Evolutionary conservation across 2,888 invertebrate species (phyloP), one percentile per base, ranked within the genome.

Genomic region (Vanessa cardui): DNA sequence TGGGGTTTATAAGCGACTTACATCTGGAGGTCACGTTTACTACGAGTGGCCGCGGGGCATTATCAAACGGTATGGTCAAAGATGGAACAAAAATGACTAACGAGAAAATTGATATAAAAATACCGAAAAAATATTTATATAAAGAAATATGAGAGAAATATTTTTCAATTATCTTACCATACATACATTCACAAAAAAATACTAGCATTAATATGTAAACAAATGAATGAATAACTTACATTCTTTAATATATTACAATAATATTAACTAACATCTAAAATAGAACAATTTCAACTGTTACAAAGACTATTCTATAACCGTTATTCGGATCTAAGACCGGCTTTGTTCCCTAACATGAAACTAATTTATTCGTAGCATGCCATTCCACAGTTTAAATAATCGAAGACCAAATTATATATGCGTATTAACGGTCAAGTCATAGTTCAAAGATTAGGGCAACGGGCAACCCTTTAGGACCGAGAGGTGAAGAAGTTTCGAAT

Each of bases 381-480:
- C 86, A 85, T 87, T 85, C 86, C 83, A 81, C 81, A 82, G 85
- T 89, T 85, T 86, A 90, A 91, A 92, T 90, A 91, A 91, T 92
- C 91, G 92, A 90, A 89, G 83, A 88, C 84, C 85, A 88, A 92
- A 92, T 92, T 92, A 92, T 90, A 90, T 90, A 92, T 92, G 92
- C 92, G 90, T 90, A 89, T 87, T 91, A 92, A 92, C 92, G 92
- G 92, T 92, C 92, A 91, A 92, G 92, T 90, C 89, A 89, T 89
- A 92, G 92, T 92, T 92, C 91, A 92, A 91, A 92, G 92, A 92
- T 92, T 92, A 90, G 89, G 92, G 90, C 90, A 88, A 83, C 86
- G 90, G 87, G 84, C 83, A 88, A 90, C 92, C 92, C 90, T 90
- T 86, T 79, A 82, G 82, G 80, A 82, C 78, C 78, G 79, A 78